Evolutionary conservation across 2,113 vertebrate genomes (phyloP).

Genomic region (Phrynosoma blainvillii): DNA sequence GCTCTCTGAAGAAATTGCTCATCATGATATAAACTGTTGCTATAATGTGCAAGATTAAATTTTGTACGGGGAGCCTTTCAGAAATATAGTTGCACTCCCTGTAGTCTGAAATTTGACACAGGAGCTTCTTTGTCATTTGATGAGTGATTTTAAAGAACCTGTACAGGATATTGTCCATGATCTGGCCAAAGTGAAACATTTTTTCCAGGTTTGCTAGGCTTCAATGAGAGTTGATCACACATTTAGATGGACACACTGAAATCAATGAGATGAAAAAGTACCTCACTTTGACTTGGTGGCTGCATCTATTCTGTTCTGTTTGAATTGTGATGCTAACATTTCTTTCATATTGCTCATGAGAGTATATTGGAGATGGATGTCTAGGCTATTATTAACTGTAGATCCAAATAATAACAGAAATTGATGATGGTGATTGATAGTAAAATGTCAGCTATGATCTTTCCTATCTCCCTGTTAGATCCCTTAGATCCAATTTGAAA

Average conservation of each 20-base stretch:
- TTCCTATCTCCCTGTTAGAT: too few relatives aligned
- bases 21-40: neutral
- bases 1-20: neutral
- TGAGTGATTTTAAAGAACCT: neutral
- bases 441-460: too few relatives aligned
- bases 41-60: too few relatives aligned
- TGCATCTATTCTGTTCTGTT: neutral
- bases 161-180: neutral
- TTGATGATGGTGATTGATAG: too few relatives aligned
- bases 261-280: neutral
- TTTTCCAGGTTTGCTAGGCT: neutral
- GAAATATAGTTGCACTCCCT: too few relatives aligned
- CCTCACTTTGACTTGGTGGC: neutral
- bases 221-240: neutral
- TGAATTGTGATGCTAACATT: neutral
- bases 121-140: too few relatives aligned
- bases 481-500: too few relatives aligned
- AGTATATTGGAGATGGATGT: too few relatives aligned
- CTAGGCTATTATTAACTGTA: too few relatives aligned
- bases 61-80: too few relatives aligned
- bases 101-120: too few relatives aligned
- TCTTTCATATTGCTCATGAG: neutral
- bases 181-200: neutral
- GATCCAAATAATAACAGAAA: too few relatives aligned
- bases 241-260: neutral